A percentile compares a stretch with the other conserved stretches of the same genome.
Evolutionary conservation across 1,140 invertebrate species (phyloP).

Genomic region (Bombus turneri): DNA sequence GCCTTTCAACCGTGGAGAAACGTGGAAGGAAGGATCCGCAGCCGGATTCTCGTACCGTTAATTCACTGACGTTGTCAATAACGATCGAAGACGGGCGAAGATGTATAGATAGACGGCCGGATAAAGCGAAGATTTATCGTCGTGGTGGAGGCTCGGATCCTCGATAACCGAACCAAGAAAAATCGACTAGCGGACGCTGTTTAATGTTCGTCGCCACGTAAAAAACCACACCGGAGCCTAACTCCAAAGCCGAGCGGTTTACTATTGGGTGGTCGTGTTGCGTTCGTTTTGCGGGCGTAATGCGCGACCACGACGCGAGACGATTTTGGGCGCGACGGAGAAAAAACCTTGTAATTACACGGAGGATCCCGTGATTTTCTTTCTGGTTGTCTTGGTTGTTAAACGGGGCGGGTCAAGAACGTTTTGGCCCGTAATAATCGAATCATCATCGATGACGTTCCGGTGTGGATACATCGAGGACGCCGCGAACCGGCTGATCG

Average conservation of each 20-base stretch:
- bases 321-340: background rate
- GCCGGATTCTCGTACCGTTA: constrained; percentile 56
- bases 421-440: constrained; percentile 66
- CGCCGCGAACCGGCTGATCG: constrained; percentile 49
- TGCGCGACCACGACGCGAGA: background rate
- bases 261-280: constrained; percentile 19
- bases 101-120: constrained; percentile 49
- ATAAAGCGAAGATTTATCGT: constrained; percentile 67
- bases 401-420: constrained; percentile 50
- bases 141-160: background rate
- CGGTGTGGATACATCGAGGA: background rate
- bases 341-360: constrained; percentile 46
- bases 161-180: constrained; percentile 40
- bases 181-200: constrained; percentile 20
- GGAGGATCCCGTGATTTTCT: background rate
- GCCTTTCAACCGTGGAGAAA: constrained; percentile 5
- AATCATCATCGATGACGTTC: constrained; percentile 62
- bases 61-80: constrained; percentile 67
- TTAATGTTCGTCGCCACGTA: background rate
- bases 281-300: background rate
- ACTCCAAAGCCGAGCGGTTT: background rate
- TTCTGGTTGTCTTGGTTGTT: constrained; percentile 28
- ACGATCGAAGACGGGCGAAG: constrained; percentile 44
- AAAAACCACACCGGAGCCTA: background rate
- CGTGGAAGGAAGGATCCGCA: constrained; percentile 19